Percentiles rank a stretch among this genome's conserved stretches.
Conservation (phyloP, 2,797 vertebrate genomes). For the Podarcis siculus region DNA sequence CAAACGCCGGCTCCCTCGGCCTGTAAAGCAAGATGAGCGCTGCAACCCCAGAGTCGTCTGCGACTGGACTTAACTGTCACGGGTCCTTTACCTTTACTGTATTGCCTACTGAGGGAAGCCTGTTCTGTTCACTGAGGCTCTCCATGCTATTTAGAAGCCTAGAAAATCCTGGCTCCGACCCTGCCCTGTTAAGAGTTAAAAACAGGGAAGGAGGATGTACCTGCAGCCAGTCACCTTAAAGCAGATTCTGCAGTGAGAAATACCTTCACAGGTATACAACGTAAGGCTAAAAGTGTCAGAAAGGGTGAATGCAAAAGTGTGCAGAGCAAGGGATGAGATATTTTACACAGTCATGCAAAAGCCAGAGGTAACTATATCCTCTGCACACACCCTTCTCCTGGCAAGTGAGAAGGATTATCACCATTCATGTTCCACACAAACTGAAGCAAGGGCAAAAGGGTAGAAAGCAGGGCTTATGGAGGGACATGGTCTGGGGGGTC, state of each 20-base stretch:
- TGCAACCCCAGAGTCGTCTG: too few relatives aligned
- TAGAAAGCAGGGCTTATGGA: not conserved
- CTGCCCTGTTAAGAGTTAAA: not conserved
- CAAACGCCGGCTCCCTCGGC: too few relatives aligned
- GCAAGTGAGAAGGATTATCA: not conserved
- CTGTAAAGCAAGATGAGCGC: too few relatives aligned
- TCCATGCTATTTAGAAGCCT: too few relatives aligned
- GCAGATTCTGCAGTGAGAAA: not conserved
- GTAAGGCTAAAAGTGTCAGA: not conserved
- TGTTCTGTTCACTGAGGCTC: too few relatives aligned
- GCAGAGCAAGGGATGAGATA: not conserved
- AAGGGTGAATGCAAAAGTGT: not conserved
- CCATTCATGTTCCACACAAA: not conserved
- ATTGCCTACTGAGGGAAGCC: too few relatives aligned
- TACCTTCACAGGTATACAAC: not conserved
- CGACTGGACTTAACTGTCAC: too few relatives aligned
- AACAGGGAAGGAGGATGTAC: not conserved
- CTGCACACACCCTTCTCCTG: not conserved
- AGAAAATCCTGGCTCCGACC: too few relatives aligned
- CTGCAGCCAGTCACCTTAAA: not conserved
- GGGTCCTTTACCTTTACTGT: too few relatives aligned
- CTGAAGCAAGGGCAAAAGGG: not conserved
- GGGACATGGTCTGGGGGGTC: not conserved
- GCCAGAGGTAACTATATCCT: not conserved
- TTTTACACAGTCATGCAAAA: not conserved